These are phyloP conservation scores for Spodoptera picta DNA, from an alignment of 2,888 invertebrate genomes.

Conservation along the genomic window DNA sequence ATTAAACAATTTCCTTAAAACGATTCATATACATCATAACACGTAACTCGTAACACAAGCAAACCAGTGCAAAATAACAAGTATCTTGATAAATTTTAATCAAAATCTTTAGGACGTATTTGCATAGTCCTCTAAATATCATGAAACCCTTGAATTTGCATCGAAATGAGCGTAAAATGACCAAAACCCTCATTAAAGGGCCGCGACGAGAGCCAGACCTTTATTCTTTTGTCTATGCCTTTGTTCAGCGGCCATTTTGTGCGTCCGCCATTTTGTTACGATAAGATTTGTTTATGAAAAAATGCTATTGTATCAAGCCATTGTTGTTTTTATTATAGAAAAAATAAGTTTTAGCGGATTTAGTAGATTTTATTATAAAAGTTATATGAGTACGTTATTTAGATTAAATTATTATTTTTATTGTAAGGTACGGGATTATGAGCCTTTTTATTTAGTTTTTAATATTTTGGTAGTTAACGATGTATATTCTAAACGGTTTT, in stretches of 20 bases:
- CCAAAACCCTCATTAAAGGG: conserved; percentile 81
- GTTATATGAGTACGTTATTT: conserved; percentile 20
- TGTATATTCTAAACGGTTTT: no score
- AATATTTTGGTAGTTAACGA: conserved; percentile 9
- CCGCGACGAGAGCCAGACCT: conserved; percentile 72
- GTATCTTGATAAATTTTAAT: conserved; percentile 81
- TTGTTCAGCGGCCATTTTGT: conserved; percentile 71
- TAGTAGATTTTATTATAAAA: conserved; percentile 18
- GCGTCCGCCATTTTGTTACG: conserved; percentile 72
- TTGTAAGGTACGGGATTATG: conserved; percentile 10
- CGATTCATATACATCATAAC: not conserved
- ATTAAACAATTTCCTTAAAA: not conserved
- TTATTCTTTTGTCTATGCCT: conserved; percentile 83
- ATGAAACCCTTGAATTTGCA: conserved; percentile 84
- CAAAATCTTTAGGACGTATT: conserved; percentile 83
- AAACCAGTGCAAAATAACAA: conserved; percentile 32
- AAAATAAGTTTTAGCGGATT: conserved; percentile 36
- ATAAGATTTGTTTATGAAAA: conserved; percentile 74
- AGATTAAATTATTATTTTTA: conserved; percentile 10
- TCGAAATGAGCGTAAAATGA: conserved; percentile 85
- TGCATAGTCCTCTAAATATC: conserved; percentile 82
- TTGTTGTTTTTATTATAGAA: conserved; percentile 46
- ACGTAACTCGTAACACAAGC: conserved; percentile 1
- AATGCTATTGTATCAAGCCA: conserved; percentile 60
- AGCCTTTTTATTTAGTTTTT: conserved; percentile 8